A percentile compares a stretch with the other conserved stretches of the same genome.
These are phyloP conservation scores for Zelleria hepariella DNA, from an alignment of 2,888 invertebrate species.

Conservation along the genomic window DNA sequence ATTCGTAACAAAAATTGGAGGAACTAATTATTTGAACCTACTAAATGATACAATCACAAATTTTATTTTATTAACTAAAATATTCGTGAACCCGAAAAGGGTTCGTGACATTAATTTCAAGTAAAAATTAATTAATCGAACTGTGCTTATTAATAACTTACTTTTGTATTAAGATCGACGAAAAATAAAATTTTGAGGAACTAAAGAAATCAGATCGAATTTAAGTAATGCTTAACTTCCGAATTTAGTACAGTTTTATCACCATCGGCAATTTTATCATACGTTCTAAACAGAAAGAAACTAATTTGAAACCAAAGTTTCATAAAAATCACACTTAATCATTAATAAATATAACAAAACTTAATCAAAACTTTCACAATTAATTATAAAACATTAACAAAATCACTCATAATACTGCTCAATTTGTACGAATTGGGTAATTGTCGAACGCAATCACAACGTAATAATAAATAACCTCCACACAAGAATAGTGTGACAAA, in stretches of 20 bases:
- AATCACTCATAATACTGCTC: constrained; percentile 71
- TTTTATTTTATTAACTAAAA: constrained; percentile 7
- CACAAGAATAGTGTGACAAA: background rate
- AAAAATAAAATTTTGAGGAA: background rate
- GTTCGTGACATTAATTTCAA: background rate
- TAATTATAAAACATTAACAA: constrained; percentile 62
- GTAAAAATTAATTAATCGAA: background rate
- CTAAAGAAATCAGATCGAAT: background rate
- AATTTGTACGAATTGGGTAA: constrained; percentile 70
- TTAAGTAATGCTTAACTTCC: too few relatives aligned
- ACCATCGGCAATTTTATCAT: background rate
- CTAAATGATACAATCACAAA: constrained; percentile 57
- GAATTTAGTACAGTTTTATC: too few relatives aligned
- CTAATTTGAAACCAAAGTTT: background rate
- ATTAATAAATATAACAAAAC: constrained; percentile 70
- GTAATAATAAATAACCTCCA: constrained; percentile 5
- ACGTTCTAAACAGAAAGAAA: background rate
- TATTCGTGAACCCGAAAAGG: constrained; percentile 13
- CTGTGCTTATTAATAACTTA: constrained; percentile 4
- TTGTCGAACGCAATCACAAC: constrained; percentile 35
- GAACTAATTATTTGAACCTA: constrained; percentile 67
- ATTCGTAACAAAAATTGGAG: constrained; percentile 64
- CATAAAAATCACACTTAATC: constrained; percentile 12
- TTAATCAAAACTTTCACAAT: constrained; percentile 63
- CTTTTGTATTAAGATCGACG: background rate